Evolutionary conservation across 2,113 vertebrate genomes (phyloP).

Genomic region (Azemiops feae): DNA sequence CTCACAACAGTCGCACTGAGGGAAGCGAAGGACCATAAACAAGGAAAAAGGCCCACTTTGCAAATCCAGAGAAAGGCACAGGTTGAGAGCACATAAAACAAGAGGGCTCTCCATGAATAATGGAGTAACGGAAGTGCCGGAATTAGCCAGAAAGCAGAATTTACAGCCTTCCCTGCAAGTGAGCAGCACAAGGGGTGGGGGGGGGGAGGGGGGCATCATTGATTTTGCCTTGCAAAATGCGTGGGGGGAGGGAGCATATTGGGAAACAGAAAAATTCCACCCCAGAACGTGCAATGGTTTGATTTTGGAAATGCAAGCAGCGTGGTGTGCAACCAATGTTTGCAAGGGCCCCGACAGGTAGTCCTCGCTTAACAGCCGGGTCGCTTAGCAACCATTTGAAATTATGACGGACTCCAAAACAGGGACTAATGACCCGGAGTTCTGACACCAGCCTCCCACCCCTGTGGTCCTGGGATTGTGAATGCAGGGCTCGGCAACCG

Average conservation of each 20-base stretch:
- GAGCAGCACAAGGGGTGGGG: background rate
- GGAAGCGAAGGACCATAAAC: background rate
- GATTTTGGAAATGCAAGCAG: background rate
- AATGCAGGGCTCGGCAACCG: no score
- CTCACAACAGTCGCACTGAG: background rate
- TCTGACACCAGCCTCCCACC: background rate
- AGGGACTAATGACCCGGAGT: no score
- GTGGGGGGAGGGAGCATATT: background rate
- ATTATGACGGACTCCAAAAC: background rate
- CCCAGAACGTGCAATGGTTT: background rate
- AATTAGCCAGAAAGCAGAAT: background rate
- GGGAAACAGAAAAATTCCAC: slow-evolving; percentile 20
- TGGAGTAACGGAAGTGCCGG: background rate
- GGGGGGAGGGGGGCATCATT: background rate
- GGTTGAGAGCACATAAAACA: background rate
- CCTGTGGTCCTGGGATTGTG: background rate
- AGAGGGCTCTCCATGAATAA: background rate
- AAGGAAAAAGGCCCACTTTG: background rate
- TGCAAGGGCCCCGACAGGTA: background rate
- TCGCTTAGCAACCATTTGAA: background rate
- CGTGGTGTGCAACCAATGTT: background rate
- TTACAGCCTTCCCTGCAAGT: background rate
- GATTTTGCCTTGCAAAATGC: background rate
- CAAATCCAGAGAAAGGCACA: background rate
- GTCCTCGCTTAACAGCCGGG: background rate